Base-by-base conservation (phyloP, 64 coral and sea anemone species). In the Pachyseris speciosa region DNA sequence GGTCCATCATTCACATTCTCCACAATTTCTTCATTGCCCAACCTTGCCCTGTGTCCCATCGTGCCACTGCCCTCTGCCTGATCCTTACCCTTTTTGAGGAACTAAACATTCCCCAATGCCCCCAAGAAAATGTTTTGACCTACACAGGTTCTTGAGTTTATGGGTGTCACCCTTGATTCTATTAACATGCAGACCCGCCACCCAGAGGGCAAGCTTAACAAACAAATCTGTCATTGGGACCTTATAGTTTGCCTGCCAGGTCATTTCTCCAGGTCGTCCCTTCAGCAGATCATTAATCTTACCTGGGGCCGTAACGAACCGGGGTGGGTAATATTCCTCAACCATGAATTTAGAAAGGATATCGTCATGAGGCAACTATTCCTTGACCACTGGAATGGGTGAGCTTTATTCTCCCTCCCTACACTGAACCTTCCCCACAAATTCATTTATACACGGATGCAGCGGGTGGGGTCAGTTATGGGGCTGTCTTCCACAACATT, bases 1-100 rank as follows among this genome's bases (percentile, higher is more conserved):
- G n/a, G n/a, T n/a, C n/a, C n/a, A 41, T 78, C 11, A 5, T 57
- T 29, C 78, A 83, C 52, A 83, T 83, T 33, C 28, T 83, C 5
- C 1, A 83, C 9, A 1, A 83, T 17, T 31, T 83, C 25, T 83
- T 83, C 22, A 32, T 83, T 2, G 11, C 27, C 16, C 8, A 33
- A 31, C 64, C 64, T 2, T 3, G 5, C 15, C 1, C 37, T 2
- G 1, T 47, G 8, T 59, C 50, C 52, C 15, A 9, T 29, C 30
- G 50, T n/a, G 32, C 36, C 2, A 63, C 36, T 37, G 50, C 40
- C 30, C 16, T 61, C 0, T 58, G 5, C 27, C 5, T 5, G 32
- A 12, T 83, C 20, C 53, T 61, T 30, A 83, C 28, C 19, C 8
- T 22, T 1, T 83, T 83, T 32, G 19, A 19, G 19, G 36, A 52